These are phyloP conservation scores for Pseudopleuronectes americanus DNA, from an alignment of 2,797 vertebrate species.

Conservation along the genomic window DNA sequence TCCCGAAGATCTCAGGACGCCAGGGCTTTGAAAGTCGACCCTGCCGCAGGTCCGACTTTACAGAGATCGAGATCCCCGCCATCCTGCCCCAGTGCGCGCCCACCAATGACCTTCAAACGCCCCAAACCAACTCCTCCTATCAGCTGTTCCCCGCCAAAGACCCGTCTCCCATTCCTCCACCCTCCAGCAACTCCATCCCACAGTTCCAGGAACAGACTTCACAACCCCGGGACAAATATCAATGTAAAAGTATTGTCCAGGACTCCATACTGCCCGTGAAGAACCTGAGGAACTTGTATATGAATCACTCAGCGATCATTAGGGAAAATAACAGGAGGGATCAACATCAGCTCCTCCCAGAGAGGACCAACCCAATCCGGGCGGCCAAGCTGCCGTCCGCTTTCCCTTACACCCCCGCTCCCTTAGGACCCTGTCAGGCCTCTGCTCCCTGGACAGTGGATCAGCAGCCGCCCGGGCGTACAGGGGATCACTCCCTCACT, in stretches of 20 bases:
- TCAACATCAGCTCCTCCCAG: conserved; percentile 62
- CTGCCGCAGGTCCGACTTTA: conserved; percentile 83
- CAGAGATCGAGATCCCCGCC: conserved; percentile 87
- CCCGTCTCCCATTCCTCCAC: conserved; percentile 62
- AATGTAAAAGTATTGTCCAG: conserved; percentile 53
- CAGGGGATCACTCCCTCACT: conserved; percentile 87
- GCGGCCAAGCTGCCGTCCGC: conserved; percentile 59
- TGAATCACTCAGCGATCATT: conserved; percentile 76
- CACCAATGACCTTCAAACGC: conserved; percentile 61
- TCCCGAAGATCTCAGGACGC: conserved; percentile 82
- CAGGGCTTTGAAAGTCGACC: conserved; percentile 70
- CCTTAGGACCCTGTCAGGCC: conserved; percentile 46
- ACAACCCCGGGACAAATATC: conserved; percentile 65
- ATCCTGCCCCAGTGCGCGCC: conserved; percentile 73
- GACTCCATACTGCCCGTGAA: conserved; percentile 70
- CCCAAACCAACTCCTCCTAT: conserved; percentile 79
- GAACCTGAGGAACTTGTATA: conserved; percentile 76
- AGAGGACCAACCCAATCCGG: conserved; percentile 56
- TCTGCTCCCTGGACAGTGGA: conserved; percentile 75
- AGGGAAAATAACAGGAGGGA: conserved; percentile 69
- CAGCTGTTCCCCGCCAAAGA: conserved; percentile 84
- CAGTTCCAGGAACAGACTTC: conserved; percentile 69
- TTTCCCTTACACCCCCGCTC: conserved; percentile 72
- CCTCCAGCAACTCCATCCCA: conserved; percentile 54
- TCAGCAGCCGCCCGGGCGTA: conserved; percentile 50